Conservation (phyloP, 2,797 vertebrate species). For the Ptychadena robeensis region DNA sequence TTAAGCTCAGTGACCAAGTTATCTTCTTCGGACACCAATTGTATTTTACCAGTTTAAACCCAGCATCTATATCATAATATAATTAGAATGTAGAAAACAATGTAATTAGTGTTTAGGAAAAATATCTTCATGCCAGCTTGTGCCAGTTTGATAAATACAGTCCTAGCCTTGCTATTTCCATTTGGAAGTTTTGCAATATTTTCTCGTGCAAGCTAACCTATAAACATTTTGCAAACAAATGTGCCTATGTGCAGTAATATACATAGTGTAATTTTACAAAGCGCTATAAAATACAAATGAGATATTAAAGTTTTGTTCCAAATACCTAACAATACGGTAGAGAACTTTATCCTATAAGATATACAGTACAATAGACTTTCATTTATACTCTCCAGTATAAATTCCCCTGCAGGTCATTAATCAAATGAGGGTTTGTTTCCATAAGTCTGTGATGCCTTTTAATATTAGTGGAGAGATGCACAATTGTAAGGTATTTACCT, state of each 20-base stretch:
- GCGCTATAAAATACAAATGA: background rate
- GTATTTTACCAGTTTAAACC: background rate
- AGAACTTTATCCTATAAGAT: background rate
- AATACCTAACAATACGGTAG: background rate
- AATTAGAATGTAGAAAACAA: slow-evolving; percentile 8
- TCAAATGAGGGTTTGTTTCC: too few species aligned
- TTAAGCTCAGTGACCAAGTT: background rate
- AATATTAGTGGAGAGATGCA: too few species aligned
- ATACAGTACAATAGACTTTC: background rate
- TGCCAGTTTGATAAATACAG: background rate
- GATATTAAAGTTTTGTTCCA: background rate
- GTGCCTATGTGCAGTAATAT: background rate
- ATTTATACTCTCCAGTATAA: background rate
- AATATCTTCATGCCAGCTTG: background rate
- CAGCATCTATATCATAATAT: background rate
- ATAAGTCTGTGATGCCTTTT: too few species aligned
- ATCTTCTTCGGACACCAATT: background rate
- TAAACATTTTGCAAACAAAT: slow-evolving; percentile 10
- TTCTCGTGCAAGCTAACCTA: background rate
- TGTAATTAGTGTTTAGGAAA: slow-evolving; percentile 9
- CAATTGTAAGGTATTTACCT: too few species aligned
- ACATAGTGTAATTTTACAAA: background rate
- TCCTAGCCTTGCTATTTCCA: background rate
- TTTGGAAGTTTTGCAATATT: background rate
- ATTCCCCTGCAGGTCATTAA: background rate